A percentile compares a stretch with the other conserved stretches of the same genome.
These are phyloP conservation scores for Chamaea fasciata DNA, from an alignment of 2,113 vertebrate species.

Conservation along the genomic window DNA sequence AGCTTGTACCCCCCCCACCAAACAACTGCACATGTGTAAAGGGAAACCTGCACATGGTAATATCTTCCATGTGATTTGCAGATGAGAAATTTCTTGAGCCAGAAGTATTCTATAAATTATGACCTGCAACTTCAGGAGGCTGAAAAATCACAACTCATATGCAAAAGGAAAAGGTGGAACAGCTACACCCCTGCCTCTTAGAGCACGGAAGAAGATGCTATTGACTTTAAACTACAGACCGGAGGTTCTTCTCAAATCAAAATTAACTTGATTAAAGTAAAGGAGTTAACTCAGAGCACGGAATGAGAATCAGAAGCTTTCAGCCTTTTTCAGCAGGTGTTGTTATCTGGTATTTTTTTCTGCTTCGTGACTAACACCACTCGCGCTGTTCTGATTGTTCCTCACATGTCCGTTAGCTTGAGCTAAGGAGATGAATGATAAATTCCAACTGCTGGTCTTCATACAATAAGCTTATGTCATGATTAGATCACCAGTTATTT, in stretches of 20 bases:
- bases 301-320: not conserved
- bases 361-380: not conserved
- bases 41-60: not conserved
- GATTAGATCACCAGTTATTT: not conserved
- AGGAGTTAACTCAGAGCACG: not conserved
- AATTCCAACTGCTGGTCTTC: not conserved
- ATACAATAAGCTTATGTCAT: not conserved
- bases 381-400: not conserved
- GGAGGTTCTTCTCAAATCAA: not conserved
- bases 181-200: not conserved
- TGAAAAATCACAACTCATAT: not conserved
- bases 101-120: not conserved
- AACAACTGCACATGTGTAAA: not conserved
- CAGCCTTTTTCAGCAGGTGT: not conserved
- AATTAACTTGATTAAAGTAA: not conserved
- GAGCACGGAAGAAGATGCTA: not conserved
- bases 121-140: not conserved
- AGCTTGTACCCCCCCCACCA: not conserved
- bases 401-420: not conserved
- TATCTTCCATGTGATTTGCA: not conserved
- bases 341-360: not conserved
- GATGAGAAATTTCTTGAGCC: not conserved
- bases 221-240: not conserved
- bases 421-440: not conserved
- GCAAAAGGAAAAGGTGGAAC: not conserved